phyloP scores from a whole-genome alignment of 2,888 invertebrate genomes.

The Limnephilus lunatus region DNA sequence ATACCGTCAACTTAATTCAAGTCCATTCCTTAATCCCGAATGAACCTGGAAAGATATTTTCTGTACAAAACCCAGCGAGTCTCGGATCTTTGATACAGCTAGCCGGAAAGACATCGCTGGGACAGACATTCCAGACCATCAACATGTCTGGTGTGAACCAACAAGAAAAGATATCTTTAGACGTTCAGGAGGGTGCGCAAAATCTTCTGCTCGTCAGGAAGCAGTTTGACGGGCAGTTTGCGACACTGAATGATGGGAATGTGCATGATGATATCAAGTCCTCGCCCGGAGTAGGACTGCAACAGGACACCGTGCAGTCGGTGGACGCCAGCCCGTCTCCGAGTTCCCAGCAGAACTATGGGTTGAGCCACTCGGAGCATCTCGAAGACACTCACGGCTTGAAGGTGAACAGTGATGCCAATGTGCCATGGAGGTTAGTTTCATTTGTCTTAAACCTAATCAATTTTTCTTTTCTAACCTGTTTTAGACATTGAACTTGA shows the following conservation, averaged over 20 bases:
- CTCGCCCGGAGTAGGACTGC: background rate
- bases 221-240: conserved; percentile 62
- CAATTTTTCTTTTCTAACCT: too few species aligned
- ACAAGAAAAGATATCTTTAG: conserved; percentile 53
- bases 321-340: conserved; percentile 52
- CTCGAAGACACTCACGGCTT: conserved; percentile 37
- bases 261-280: conserved; percentile 44
- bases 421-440: conserved; percentile 58
- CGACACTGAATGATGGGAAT: conserved; percentile 31
- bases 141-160: conserved; percentile 56
- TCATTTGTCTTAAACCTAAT: background rate
- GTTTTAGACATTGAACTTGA: too few species aligned
- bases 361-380: conserved; percentile 45
- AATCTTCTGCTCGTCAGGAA: conserved; percentile 63
- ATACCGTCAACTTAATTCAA: conserved; percentile 65
- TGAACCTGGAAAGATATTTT: conserved; percentile 63
- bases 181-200: conserved; percentile 60
- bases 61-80: conserved; percentile 63
- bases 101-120: conserved; percentile 57
- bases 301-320: conserved; percentile 28
- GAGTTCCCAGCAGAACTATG: conserved; percentile 44
- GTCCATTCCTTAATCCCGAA: conserved; percentile 62
- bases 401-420: conserved; percentile 55
- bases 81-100: conserved; percentile 62
- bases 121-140: conserved; percentile 58